These are phyloP conservation scores for Homalodisca vitripennis DNA, from an alignment of 1,140 invertebrate species.

Conservation along the genomic window DNA sequence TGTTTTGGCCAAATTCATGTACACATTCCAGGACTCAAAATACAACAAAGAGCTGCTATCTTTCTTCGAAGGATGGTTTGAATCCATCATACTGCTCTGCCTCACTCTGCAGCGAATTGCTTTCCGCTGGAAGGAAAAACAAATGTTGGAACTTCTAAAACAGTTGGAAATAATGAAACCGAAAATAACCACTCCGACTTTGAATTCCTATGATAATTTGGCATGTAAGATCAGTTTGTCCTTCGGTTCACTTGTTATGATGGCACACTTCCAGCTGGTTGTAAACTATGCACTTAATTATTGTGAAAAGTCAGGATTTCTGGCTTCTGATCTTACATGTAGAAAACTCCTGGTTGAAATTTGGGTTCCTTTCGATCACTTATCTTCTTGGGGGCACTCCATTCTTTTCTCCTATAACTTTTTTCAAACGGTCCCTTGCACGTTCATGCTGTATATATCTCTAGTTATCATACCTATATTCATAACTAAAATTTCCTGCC, in stretches of 20 bases:
- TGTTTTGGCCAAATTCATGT: background rate
- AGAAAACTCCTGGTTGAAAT: background rate
- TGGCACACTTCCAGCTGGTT: background rate
- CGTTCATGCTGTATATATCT: background rate
- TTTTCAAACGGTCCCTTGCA: background rate
- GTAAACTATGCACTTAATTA: background rate
- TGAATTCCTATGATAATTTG: background rate
- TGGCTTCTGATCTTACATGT: background rate
- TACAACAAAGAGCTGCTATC: background rate
- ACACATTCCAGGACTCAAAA: background rate
- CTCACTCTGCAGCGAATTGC: background rate
- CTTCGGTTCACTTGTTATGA: background rate
- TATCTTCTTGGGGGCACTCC: background rate
- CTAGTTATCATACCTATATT: background rate
- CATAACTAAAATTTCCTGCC: background rate
- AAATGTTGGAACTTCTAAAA: background rate
- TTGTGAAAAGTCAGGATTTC: background rate
- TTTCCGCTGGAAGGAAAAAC: background rate
- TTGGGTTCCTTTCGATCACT: background rate
- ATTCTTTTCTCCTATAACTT: background rate
- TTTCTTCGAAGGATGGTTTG: background rate
- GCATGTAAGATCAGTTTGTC: background rate
- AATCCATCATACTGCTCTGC: background rate
- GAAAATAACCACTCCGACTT: background rate
- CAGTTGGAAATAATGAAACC: background rate